phyloP scores from a whole-genome alignment of 2,113 vertebrate species.

The Phylloscopus trochilus region DNA sequence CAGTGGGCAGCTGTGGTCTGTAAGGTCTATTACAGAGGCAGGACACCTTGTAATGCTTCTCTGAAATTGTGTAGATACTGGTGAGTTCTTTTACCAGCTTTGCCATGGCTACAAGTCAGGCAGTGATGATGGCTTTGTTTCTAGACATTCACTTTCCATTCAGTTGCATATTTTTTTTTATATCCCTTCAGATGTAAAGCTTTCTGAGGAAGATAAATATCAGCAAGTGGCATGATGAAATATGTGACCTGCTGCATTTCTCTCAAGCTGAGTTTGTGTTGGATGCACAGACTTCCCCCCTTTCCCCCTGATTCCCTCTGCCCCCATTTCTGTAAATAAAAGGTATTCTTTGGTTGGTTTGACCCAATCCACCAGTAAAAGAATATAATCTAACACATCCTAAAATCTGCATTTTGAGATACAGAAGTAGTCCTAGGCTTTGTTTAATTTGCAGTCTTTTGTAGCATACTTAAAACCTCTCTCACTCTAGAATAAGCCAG shows the following conservation, averaged over 20 bases:
- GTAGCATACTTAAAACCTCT: background rate
- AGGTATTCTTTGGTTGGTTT: background rate
- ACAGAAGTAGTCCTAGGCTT: background rate
- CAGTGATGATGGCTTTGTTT: background rate
- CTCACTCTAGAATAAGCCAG: background rate
- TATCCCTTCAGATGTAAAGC: background rate
- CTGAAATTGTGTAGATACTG: background rate
- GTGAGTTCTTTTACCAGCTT: background rate
- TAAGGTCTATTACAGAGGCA: fast-evolving
- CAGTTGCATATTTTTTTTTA: background rate
- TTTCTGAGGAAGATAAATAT: background rate
- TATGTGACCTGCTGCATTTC: background rate
- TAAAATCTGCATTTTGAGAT: background rate
- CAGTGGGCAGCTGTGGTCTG: background rate
- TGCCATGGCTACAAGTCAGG: background rate
- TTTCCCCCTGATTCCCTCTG: background rate
- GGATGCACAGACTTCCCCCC: fast-evolving
- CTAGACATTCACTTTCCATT: background rate
- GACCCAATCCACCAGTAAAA: background rate
- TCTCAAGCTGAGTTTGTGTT: background rate
- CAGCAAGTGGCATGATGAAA: background rate
- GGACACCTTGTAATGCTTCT: background rate
- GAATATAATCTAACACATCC: background rate
- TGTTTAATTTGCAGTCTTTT: background rate
- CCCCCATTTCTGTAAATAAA: background rate